A percentile compares a stretch with the other conserved stretches of the same genome.
Conservation (phyloP, 1,140 invertebrate species). For the Trichonephila inaurata region DNA sequence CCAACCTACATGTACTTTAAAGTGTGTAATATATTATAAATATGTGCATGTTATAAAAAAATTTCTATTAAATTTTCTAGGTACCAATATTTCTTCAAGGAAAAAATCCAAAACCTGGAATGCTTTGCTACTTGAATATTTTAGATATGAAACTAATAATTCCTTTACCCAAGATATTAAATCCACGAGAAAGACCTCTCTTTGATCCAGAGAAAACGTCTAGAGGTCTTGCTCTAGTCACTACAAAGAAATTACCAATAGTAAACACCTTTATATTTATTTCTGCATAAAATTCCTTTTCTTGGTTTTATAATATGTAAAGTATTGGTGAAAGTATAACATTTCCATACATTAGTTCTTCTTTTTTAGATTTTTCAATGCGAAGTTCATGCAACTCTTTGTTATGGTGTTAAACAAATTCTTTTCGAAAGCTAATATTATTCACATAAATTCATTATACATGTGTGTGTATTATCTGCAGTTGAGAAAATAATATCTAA, state of each 20-base stretch:
- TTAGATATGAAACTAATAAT: slow-evolving; percentile 93
- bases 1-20: too few relatives aligned
- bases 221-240: slow-evolving; percentile 94
- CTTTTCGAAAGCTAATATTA: too few relatives aligned
- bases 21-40: not conserved
- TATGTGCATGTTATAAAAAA: not conserved
- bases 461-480: too few relatives aligned
- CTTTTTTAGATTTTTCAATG: too few relatives aligned
- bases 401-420: too few relatives aligned
- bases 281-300: too few relatives aligned
- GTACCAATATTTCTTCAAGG: slow-evolving; percentile 83
- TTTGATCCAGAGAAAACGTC: slow-evolving; percentile 93
- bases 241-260: slow-evolving; percentile 89
- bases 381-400: too few relatives aligned
- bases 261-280: not conserved
- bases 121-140: slow-evolving; percentile 86
- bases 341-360: too few relatives aligned
- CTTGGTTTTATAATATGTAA: too few relatives aligned
- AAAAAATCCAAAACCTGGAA: slow-evolving; percentile 84
- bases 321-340: too few relatives aligned
- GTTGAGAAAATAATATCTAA: too few relatives aligned
- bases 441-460: too few relatives aligned
- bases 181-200: slow-evolving; percentile 93
- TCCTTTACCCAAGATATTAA: slow-evolving; percentile 96
- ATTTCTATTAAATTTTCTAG: not conserved